Evolutionary conservation across 2,797 vertebrate genomes (phyloP).

Genomic region (Micromesistius poutassou): DNA sequence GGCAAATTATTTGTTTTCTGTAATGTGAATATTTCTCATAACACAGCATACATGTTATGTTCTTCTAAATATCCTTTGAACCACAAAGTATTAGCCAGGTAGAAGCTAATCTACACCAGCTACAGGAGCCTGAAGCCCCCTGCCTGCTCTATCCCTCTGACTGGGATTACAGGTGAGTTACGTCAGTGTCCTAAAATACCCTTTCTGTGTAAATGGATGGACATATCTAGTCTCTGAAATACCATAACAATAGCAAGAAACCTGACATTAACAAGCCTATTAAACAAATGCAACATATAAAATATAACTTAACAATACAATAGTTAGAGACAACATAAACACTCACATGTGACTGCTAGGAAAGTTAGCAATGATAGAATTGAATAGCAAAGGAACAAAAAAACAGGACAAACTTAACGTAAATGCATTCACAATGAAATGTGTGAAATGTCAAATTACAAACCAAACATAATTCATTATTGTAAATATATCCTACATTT

Average conservation of each 20-base stretch:
- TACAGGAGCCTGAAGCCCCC: conserved; percentile 6
- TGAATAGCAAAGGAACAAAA: conserved; percentile 12
- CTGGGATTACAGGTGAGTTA: conserved; percentile 63
- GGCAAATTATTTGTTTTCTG: not conserved
- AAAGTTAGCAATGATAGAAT: conserved; percentile 29
- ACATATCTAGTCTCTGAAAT: conserved; percentile 1
- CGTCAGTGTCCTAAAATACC: conserved; percentile 47
- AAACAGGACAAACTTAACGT: not conserved
- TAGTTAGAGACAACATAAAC: conserved; percentile 22
- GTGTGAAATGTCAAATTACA: too few species aligned
- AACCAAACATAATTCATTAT: too few species aligned
- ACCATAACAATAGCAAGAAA: not conserved
- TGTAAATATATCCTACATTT: too few species aligned
- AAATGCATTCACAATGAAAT: too few species aligned
- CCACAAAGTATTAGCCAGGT: not conserved
- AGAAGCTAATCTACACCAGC: conserved; percentile 3
- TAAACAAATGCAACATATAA: not conserved
- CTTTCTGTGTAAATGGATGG: conserved; percentile 40
- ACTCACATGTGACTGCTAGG: conserved; percentile 68
- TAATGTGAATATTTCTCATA: not conserved
- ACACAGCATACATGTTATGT: not conserved
- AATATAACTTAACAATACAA: not conserved
- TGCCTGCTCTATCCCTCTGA: conserved; percentile 33
- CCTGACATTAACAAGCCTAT: not conserved
- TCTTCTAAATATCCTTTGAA: not conserved